Evolutionary conservation across 2,797 vertebrate genomes (phyloP), one percentile per base, ranked within the genome.

Genomic region (Hyperoplus lanceolatus): DNA sequence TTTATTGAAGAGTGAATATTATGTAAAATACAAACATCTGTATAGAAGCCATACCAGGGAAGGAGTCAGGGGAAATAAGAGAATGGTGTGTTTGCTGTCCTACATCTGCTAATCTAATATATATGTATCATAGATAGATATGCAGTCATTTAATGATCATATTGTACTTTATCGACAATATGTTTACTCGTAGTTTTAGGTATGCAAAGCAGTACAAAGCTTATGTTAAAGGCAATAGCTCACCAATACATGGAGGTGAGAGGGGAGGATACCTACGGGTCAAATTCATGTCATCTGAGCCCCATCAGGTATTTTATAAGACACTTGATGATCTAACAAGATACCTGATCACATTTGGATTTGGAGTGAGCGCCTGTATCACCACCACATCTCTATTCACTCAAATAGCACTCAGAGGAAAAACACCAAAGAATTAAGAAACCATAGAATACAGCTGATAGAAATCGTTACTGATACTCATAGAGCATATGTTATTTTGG

Each of bases 281-380:
- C 48, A 73, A 53, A 60, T 82, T 74, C 68, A 49, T 6, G 70
- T 77, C 57, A 81, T 43, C 51, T 2, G 72, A 79, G 67, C 75
- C 70, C 42, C 2, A 13, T 65, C 11, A 16, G 21, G 48, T 59
- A 39, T 56, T 72, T 69, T 65, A 49, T 60, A 36, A 72, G 74
- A 83, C 41, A 81, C 72, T 72, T 64, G 64, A 77, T 71, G 14
- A 71, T 80, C 55, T 13, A 60, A 75, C 56, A 21, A 57, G 71
- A 80, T 4, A 73, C 83, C 77, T 75, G 63, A 77, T 80, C 50
- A 74, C 54, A 74, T 60, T 70, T 84, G 53, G 67, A 77, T 29
- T 29, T 29, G 29, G 29, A 29, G 29, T 73, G 79, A 77, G 69
- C 63, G 21, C 65, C 67, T 70, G 53, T 18, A 63, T 57, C 64